phyloP scores from a whole-genome alignment of 53 echinoderm and acorn worm genomes.

The Antedon mediterranea region DNA sequence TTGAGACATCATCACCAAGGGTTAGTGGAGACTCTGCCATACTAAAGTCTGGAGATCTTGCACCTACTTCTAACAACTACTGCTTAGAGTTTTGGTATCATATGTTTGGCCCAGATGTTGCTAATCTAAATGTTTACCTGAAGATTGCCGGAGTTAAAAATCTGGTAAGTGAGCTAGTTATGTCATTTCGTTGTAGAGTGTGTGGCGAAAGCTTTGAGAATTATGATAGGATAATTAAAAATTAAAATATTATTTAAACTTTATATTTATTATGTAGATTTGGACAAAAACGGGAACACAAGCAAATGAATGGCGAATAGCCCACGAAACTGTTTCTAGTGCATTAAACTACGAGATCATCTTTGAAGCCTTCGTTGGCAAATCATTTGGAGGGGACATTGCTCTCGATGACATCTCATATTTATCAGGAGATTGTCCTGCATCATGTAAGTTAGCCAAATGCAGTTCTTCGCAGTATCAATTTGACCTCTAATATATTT shows the following conservation, averaged over 20 bases:
- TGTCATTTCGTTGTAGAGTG: no score
- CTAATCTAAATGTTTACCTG: slow-evolving; percentile 30
- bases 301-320: slow-evolving; percentile 44
- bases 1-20: slow-evolving; percentile 3
- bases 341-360: slow-evolving; percentile 23
- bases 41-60: slow-evolving; percentile 44
- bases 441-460: slow-evolving; percentile 6
- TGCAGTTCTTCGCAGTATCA: no score
- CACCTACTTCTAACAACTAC: slow-evolving; percentile 27
- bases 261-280: slow-evolving; percentile 40
- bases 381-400: slow-evolving; percentile 19
- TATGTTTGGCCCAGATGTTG: slow-evolving; percentile 69
- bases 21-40: neutral
- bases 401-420: slow-evolving; percentile 33
- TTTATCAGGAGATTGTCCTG: slow-evolving; percentile 31
- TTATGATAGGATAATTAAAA: no score
- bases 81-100: slow-evolving; percentile 71
- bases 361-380: slow-evolving; percentile 26
- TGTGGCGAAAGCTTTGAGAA: no score
- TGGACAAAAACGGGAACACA: slow-evolving; percentile 58
- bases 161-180: neutral
- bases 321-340: slow-evolving; percentile 24
- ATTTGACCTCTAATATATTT: no score
- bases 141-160: neutral
- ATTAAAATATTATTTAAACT: no score